Base-by-base conservation (phyloP, 2,888 invertebrate species). In the Meta bourneti region DNA sequence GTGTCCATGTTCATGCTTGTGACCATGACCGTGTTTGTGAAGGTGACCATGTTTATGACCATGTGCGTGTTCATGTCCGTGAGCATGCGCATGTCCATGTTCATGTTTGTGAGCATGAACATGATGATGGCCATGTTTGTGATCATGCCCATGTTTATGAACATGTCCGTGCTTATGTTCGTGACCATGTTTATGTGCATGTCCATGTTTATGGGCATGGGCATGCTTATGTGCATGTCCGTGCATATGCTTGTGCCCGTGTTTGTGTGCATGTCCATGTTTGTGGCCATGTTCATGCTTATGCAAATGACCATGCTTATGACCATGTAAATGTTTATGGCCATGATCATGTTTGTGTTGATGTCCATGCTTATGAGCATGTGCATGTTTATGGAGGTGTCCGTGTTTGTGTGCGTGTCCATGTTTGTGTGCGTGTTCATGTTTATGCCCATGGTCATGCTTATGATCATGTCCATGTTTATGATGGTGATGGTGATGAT, bases 381-480 rank as follows among this genome's bases (percentile, higher is more conserved):
- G 75, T 89, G 88, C 0, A 74, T 75, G 69, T 90, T 79, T 72
- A 85, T 74, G 69, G 71, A 34, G 34, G 34, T 34, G 34, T 4
- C 34, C 34, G 4, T 34, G 34, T 4, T 34, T 34, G 34, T 34
- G 84, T 6, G 7, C 90, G 71, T 90, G 88, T 1, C 48, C 81
- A 9, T 89, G 88, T 34, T 89, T 82, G 20, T 89, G 88, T 16
- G 75, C 88, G 48, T 89, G 88, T 69, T 19, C 61, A n/a, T 89
- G 88, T 69, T 89, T 89, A 13, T 89, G 88, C 11, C 78, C 88
- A 34, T 89, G 88, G 0, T 51, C 79, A 20, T 89, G 88, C 11
- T 89, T 89, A 19, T 89, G 88, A 6, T 79, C 88, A 19, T 89
- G 88, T 54, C 88, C 88, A 34, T 89, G 88, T 61, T 89, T 89